A percentile compares a stretch with the other conserved stretches of the same genome.
phyloP scores from a whole-genome alignment of 2,888 invertebrate genomes.

The Lithophane socia region DNA sequence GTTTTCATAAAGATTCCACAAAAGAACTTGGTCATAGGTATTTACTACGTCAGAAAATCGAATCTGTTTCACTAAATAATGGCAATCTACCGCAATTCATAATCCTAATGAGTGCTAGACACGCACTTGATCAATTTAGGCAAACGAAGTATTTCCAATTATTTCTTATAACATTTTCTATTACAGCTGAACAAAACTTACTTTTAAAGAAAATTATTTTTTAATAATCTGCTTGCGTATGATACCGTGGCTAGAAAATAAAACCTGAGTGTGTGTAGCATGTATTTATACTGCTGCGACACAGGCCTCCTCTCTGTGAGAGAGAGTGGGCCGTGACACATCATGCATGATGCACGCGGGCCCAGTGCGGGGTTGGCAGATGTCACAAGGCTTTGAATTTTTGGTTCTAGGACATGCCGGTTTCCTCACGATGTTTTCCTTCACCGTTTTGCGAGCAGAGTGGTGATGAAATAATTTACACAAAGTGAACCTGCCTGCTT shows the following conservation, averaged over 20 bases:
- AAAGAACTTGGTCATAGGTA: not conserved
- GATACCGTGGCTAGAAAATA: not conserved
- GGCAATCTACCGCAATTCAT: not conserved
- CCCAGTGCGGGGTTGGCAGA: too few species aligned
- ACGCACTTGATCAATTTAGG: conserved; percentile 50
- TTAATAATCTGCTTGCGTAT: not conserved
- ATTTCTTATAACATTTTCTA: not conserved
- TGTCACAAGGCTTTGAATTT: too few species aligned
- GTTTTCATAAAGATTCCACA: not conserved
- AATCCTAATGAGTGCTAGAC: conserved; percentile 25
- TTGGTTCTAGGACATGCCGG: too few species aligned
- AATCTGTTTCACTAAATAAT: not conserved
- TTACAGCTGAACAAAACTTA: not conserved
- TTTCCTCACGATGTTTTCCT: too few species aligned
- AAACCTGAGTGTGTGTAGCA: too few species aligned
- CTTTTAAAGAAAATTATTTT: conserved; percentile 18
- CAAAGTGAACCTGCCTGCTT: too few species aligned
- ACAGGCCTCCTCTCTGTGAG: too few species aligned
- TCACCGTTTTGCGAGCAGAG: too few species aligned
- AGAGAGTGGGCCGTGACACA: too few species aligned
- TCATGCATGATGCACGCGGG: too few species aligned
- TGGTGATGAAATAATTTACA: too few species aligned
- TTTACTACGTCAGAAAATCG: not conserved
- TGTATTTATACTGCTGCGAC: too few species aligned
- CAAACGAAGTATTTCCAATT: not conserved